Conservation (phyloP, 2,113 vertebrate species). For the Nothoprocta pentlandii region DNA sequence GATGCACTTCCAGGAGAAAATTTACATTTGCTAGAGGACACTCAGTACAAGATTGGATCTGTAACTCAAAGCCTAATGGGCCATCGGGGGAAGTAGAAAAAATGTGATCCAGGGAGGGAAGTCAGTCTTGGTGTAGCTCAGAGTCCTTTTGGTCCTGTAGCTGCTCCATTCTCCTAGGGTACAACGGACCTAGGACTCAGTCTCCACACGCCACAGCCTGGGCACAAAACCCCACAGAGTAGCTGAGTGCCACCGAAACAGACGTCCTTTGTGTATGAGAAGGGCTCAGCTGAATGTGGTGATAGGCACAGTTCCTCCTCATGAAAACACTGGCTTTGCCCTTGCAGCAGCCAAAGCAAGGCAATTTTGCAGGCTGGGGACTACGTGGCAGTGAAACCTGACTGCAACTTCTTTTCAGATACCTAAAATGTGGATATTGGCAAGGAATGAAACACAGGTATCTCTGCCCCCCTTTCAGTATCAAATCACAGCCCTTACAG, state of each 20-base stretch:
- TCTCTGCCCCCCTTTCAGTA: accelerated
- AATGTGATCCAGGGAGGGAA: not conserved
- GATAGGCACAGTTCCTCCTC: not conserved
- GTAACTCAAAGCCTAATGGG: not conserved
- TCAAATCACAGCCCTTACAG: accelerated
- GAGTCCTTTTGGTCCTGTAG: not conserved
- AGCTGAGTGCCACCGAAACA: not conserved
- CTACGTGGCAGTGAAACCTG: not conserved
- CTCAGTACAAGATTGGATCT: not conserved
- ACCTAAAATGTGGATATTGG: not conserved
- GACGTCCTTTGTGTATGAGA: not conserved
- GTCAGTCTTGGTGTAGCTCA: not conserved
- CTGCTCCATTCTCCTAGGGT: not conserved
- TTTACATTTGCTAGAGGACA: not conserved
- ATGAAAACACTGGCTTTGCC: not conserved
- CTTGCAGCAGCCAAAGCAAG: not conserved
- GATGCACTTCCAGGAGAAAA: not conserved
- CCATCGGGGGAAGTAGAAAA: not conserved
- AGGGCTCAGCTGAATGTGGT: not conserved
- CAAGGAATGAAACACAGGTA: not conserved
- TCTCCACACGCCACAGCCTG: not conserved
- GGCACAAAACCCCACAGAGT: not conserved
- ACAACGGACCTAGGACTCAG: not conserved
- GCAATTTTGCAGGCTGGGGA: not conserved
- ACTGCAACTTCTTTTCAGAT: not conserved